phyloP scores from a whole-genome alignment of 2,888 invertebrate species.

The Micropterix aruncella region DNA sequence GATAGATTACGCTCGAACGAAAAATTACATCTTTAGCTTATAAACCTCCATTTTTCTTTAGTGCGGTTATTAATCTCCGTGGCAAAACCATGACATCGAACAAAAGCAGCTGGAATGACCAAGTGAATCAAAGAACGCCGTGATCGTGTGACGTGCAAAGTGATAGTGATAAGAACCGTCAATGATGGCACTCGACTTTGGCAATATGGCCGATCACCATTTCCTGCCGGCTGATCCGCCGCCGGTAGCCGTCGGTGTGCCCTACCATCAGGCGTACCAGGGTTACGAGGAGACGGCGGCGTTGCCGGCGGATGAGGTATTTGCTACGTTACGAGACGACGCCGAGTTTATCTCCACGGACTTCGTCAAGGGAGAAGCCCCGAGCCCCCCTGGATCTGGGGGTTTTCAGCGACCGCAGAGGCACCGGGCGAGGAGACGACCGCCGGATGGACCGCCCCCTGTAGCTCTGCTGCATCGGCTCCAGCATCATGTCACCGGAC shows the following conservation, averaged over 20 bases:
- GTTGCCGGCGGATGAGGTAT: slow-evolving; percentile 8
- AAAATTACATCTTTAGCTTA: no score
- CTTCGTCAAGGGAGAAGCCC: slow-evolving; percentile 11
- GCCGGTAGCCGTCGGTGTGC: slow-evolving; percentile 25
- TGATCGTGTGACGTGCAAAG: slow-evolving; percentile 17
- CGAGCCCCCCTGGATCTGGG: slow-evolving; percentile 29
- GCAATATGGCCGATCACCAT: slow-evolving; percentile 28
- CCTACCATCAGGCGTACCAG: neutral
- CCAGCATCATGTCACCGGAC: slow-evolving; percentile 28
- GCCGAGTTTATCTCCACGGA: slow-evolving; percentile 18
- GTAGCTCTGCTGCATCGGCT: slow-evolving; percentile 23
- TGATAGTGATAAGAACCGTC: slow-evolving; percentile 13
- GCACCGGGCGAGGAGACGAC: slow-evolving; percentile 30
- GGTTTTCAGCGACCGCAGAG: slow-evolving; percentile 47
- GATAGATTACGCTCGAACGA: no score
- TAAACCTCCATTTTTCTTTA: no score
- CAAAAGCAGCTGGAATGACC: no score
- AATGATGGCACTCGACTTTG: slow-evolving; percentile 25
- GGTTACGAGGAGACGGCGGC: slow-evolving; percentile 14
- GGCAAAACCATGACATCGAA: no score
- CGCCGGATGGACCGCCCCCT: no score
- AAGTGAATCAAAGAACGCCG: slow-evolving; percentile 22
- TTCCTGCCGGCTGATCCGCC: slow-evolving; percentile 43
- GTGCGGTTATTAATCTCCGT: no score
- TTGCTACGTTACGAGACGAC: slow-evolving; percentile 5